Percentiles rank a stretch among this genome's conserved stretches.
phyloP scores from a whole-genome alignment of 2,888 invertebrate genomes.

The Tineola bisselliella region DNA sequence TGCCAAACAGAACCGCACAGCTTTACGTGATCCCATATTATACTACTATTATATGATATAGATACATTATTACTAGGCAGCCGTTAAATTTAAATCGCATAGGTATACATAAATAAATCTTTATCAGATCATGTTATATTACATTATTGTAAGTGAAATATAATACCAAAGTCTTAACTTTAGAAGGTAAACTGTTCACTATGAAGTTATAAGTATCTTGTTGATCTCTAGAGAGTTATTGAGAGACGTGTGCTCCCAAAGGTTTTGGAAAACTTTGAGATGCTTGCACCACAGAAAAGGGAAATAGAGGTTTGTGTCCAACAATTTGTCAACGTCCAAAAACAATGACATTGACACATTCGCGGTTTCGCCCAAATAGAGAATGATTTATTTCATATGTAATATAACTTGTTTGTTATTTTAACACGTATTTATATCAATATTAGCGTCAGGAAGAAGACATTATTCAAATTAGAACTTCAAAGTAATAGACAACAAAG shows the following conservation, averaged over 20 bases:
- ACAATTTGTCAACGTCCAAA: slow-evolving; percentile 23
- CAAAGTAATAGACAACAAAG: no score
- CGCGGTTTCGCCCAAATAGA: slow-evolving; percentile 13
- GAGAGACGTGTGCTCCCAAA: slow-evolving; percentile 7
- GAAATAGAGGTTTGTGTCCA: slow-evolving; percentile 21
- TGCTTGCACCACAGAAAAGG: slow-evolving; percentile 15
- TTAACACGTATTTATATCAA: not conserved
- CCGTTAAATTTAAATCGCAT: no score
- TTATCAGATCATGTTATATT: no score
- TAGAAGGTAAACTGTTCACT: not conserved
- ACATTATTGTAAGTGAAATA: no score
- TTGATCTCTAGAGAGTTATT: not conserved
- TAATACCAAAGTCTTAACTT: no score
- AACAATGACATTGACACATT: slow-evolving; percentile 23
- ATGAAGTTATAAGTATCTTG: not conserved
- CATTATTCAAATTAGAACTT: no score
- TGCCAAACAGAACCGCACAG: slow-evolving; percentile 39
- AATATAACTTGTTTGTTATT: not conserved
- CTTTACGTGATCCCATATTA: slow-evolving; percentile 7
- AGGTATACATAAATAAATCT: no score
- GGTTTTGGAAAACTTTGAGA: not conserved
- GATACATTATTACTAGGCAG: no score
- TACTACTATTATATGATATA: not conserved
- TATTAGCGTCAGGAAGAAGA: no score
- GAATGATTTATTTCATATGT: slow-evolving; percentile 10